Evolutionary conservation across 1,140 invertebrate species (phyloP).

Genomic region (Schlechtendalia chinensis): DNA sequence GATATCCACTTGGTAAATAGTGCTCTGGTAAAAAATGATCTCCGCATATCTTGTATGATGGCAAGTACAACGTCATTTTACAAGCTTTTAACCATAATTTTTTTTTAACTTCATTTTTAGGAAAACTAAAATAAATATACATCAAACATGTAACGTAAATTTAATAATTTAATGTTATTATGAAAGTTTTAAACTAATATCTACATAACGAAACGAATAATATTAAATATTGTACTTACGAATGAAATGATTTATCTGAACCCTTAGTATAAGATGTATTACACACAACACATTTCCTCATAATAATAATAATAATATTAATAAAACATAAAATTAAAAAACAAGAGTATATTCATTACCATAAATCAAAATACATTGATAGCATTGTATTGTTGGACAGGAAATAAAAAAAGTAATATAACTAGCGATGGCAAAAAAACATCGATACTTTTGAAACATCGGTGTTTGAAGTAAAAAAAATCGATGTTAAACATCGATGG

Average conservation of each 20-base stretch:
- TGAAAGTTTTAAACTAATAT: too few species aligned
- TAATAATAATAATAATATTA: too few species aligned
- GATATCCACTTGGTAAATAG: neutral
- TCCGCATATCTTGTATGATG: neutral
- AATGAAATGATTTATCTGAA: neutral
- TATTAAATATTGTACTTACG: neutral
- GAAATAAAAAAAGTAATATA: too few species aligned
- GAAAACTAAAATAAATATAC: neutral
- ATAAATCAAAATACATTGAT: too few species aligned
- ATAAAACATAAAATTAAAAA: too few species aligned
- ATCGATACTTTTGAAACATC: too few species aligned
- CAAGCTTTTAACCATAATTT: neutral
- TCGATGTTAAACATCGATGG: too few species aligned
- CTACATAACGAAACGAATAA: too few species aligned
- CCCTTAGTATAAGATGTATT: neutral
- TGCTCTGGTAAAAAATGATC: neutral
- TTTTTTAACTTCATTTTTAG: neutral
- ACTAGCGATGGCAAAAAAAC: too few species aligned
- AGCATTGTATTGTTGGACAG: too few species aligned
- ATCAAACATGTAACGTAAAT: neutral
- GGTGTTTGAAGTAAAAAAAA: too few species aligned
- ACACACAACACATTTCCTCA: neutral
- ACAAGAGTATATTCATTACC: too few species aligned
- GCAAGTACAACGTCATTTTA: neutral
- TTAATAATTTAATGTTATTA: neutral